Percentiles rank a stretch among this genome's conserved stretches.
Evolutionary conservation across 2,888 invertebrate species (phyloP).

Genomic region (Pristionchus maxplancki): DNA sequence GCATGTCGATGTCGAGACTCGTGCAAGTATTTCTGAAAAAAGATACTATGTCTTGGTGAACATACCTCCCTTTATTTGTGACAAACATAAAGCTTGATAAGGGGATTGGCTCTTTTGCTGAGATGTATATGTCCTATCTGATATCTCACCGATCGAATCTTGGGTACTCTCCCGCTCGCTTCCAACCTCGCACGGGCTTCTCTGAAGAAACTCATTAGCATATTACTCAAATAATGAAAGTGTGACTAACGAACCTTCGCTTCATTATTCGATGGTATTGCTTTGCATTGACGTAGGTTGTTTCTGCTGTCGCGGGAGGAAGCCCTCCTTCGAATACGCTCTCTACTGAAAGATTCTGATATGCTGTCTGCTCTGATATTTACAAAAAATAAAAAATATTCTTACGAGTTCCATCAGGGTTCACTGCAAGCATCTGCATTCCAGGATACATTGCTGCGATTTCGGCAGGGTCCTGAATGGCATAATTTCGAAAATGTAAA

Average conservation of each 20-base stretch:
- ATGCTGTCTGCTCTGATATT: neutral
- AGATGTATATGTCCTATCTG: no score
- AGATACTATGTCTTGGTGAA: no score
- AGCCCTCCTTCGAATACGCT: neutral
- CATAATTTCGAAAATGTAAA: no score
- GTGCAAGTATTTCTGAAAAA: conserved; percentile 67
- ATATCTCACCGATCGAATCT: conserved; percentile 85
- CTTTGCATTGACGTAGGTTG: conserved; percentile 97
- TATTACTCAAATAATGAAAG: no score
- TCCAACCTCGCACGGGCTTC: conserved; percentile 92
- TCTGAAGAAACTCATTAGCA: neutral
- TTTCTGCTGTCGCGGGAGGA: conserved; percentile 82
- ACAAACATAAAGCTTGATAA: no score
- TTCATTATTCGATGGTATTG: conserved; percentile 97
- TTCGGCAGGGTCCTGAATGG: conserved; percentile 1
- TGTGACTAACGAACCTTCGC: conserved; percentile 81
- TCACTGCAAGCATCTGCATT: conserved; percentile 20
- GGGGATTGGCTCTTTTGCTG: no score
- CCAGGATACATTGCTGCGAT: conserved; percentile 29
- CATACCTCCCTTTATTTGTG: no score
- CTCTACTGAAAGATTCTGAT: neutral
- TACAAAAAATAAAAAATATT: neutral
- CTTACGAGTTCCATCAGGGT: conserved; percentile 25
- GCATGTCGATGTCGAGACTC: conserved; percentile 69
- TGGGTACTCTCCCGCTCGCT: conserved; percentile 94